Evolutionary conservation across 1,140 invertebrate species (phyloP), one percentile per base, ranked within the genome.

Genomic region (Camponotus floridanus): DNA sequence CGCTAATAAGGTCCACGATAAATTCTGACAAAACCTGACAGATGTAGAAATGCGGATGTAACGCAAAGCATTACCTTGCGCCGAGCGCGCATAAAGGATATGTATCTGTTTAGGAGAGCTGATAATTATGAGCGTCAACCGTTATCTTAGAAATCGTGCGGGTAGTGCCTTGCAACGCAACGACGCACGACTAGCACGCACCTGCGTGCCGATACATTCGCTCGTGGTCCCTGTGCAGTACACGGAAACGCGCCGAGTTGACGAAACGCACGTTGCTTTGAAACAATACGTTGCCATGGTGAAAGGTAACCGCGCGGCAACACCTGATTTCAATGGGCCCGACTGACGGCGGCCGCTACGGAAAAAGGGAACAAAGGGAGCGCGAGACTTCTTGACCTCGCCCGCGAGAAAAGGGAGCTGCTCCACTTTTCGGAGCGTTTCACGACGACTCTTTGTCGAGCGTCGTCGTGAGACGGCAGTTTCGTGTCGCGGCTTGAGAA

Each of bases 141-240:
- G 92, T 93, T 95, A 95, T 95, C 94, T 92, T 92, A 85, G 85
- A 90, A 94, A 95, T 95, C 94, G 94, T 95, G 94, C 94, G 94
- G 94, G 94, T 94, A 94, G 15, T 81, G 83, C 51, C 68, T 86
- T 89, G 89, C 89, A 86, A 78, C 51, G 87, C 79, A 81, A 87
- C 86, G 84, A 90, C 76, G 83, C 85, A 81, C 59, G 67, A 33
- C 57, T 84, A 33, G 57, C 21, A 90, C 88, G 88, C 94, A 94
- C 94, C 94, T 94, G 93, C 91, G 91, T 94, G 91, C 92, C 92
- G 87, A 93, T 84, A 87, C 91, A 93, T 88, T 68, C 65, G 65
- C 21, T 45, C 18, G 5, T 33, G 33, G 21, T 45, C 9, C 9
- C 11, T n/a, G 51, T 26, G 71, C 2, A 26, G 91, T n/a, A 73